Evolutionary conservation across 2,113 vertebrate genomes (phyloP).

Genomic region (Pao palembangensis): DNA sequence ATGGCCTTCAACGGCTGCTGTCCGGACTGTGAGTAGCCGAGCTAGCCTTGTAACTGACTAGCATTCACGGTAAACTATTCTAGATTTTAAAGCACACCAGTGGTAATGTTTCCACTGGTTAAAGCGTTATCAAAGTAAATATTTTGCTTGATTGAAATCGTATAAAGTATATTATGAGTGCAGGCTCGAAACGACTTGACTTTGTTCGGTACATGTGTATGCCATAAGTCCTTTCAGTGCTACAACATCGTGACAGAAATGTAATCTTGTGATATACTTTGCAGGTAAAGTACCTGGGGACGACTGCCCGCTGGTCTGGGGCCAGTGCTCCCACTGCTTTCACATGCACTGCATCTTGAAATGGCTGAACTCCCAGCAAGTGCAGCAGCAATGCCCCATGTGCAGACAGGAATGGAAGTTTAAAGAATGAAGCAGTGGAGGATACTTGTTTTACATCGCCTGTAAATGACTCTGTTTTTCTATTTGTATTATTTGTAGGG

Average conservation of each 20-base stretch:
- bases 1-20: constrained; percentile 96
- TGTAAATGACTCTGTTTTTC: constrained; percentile 40
- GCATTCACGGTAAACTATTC: not conserved
- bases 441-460: not conserved
- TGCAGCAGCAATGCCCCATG: constrained; percentile 98
- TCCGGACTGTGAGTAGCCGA: constrained; percentile 85
- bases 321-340: constrained; percentile 96
- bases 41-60: not conserved
- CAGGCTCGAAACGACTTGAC: too few species aligned
- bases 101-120: too few species aligned
- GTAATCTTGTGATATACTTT: constrained; percentile 7
- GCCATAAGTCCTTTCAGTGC: not conserved
- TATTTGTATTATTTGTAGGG: constrained; percentile 9
- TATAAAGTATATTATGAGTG: too few species aligned
- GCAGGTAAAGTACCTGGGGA: constrained; percentile 94
- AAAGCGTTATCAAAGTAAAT: too few species aligned
- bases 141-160: too few species aligned
- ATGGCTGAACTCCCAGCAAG: constrained; percentile 96
- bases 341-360: constrained; percentile 99
- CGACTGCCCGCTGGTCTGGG: constrained; percentile 96
- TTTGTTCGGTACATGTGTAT: too few species aligned
- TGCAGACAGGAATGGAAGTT: constrained; percentile 98
- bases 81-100: too few species aligned
- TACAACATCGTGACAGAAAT: not conserved
- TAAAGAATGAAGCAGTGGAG: constrained; percentile 76